Base-by-base conservation (phyloP, 1,140 invertebrate species). In the Drosophila tsacasi region DNA sequence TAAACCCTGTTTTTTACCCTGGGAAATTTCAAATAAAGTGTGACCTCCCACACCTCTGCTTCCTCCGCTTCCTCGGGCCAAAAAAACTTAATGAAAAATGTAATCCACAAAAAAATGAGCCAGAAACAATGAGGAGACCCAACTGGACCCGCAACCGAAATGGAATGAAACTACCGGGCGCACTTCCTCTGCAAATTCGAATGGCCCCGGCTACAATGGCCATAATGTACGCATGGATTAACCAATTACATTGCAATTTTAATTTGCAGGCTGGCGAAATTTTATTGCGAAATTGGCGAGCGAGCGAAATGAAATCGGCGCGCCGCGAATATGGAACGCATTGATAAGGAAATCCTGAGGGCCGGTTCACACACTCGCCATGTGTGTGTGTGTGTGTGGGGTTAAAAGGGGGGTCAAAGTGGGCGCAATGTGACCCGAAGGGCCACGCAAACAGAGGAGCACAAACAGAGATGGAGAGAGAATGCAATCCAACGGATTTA, bases 161-260 rank as follows among this genome's bases (percentile, higher is more conserved):
- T 25, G 57, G 44, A 76, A 64, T 61, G 76, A 61, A 83, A 73
- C 58, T 78, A 62, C 61, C 78, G 65, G 55, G 80, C 44, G 71
- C 64, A 86, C 76, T 87, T 86, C 79, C 83, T 79, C 52, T 58
- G 76, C 66, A 76, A 73, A 66, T 79, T 72, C 42, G 71, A 64
- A 55, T 80, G 60, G 77, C 64, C 64, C 58, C 64, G 84, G 72
- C 44, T 74, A 76, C 67, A 73, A 76, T 66, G 72, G 76, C 68
- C 81, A 80, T 91, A 91, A 87, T 82, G 81, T 83, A 85, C 86
- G 91, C 91, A 85, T 92, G 91, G 91, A 92, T 92, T 92, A 92
- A 92, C 91, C 91, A 92, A 92, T 92, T 92, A 92, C 83, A 92
- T 79, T 92, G 91, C 91, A 92, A 92, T 92, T 92, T 92, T 92